Conservation (phyloP, 2,113 vertebrate genomes). For the Ochotona curzoniae region DNA sequence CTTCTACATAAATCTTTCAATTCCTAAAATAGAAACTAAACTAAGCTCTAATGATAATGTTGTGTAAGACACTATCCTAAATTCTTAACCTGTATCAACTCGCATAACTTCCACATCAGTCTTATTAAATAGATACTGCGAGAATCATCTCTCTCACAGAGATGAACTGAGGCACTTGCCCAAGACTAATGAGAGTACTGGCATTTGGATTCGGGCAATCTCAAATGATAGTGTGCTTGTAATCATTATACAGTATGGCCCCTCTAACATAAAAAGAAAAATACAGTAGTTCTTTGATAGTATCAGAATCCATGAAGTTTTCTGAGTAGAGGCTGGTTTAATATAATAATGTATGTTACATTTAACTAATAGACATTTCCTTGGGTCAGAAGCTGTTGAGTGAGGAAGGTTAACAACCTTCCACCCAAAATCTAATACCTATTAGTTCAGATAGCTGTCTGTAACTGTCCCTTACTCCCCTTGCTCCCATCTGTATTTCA, state of each 20-base stretch:
- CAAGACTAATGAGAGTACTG: neutral
- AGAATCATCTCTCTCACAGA: neutral
- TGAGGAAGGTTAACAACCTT: neutral
- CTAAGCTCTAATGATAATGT: neutral
- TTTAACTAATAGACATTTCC: constrained; percentile 6
- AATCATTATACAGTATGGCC: neutral
- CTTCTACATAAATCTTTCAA: neutral
- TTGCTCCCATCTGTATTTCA: neutral
- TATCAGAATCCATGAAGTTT: neutral
- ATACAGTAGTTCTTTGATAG: neutral
- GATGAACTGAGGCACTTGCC: neutral
- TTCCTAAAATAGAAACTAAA: neutral
- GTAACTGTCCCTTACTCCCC: neutral
- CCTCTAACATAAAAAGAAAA: constrained; percentile 26
- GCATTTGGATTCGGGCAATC: neutral
- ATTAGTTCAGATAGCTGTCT: neutral
- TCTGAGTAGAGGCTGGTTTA: neutral
- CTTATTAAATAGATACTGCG: neutral
- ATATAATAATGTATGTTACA: neutral
- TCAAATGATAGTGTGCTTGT: neutral
- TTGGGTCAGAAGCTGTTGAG: neutral
- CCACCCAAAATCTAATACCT: neutral
- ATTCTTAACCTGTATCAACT: neutral
- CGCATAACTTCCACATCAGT: neutral
- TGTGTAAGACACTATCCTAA: neutral